Conservation (phyloP, 37 sponge, comb jelly and placozoan genomes). For the Dysidea cf. avara region DNA sequence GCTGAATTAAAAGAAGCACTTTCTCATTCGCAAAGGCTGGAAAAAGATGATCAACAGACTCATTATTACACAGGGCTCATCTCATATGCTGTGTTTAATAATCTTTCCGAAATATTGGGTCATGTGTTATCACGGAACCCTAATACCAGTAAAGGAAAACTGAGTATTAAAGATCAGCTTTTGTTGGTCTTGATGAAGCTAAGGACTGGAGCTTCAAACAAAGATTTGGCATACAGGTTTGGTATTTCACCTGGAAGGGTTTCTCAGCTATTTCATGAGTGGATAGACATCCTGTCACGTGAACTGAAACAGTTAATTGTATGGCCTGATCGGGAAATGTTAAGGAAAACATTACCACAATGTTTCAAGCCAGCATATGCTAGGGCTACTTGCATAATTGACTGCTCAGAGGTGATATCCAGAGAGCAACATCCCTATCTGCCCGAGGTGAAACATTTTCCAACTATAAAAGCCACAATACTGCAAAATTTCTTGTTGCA, state of each 20-base stretch:
- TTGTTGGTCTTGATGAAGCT: conserved; percentile 39
- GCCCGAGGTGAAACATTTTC: conserved; percentile 39
- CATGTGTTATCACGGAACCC: too few relatives aligned
- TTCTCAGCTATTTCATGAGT: too few relatives aligned
- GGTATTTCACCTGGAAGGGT: not conserved
- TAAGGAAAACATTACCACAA: conserved; percentile 17
- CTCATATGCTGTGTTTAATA: too few relatives aligned
- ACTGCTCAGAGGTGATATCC: conserved; percentile 27
- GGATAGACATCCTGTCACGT: too few relatives aligned
- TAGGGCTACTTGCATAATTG: conserved; percentile 13
- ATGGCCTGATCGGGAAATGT: conserved; percentile 30
- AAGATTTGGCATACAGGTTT: conserved; percentile 21
- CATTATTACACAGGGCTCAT: too few relatives aligned
- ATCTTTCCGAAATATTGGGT: too few relatives aligned
- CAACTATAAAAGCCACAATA: conserved; percentile 60
- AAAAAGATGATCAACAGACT: too few relatives aligned
- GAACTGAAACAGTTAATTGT: conserved; percentile 9
- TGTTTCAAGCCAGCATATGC: conserved; percentile 20
- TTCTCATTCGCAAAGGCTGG: too few relatives aligned
- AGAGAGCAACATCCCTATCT: not conserved
- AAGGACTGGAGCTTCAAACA: conserved; percentile 12
- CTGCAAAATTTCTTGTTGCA: conserved; percentile 43
- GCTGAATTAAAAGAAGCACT: too few relatives aligned
- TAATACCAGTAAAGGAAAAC: too few relatives aligned
- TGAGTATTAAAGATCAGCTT: too few relatives aligned